These are phyloP conservation scores for Brachyhypopomus gauderio DNA, from an alignment of 2,113 vertebrate species.

Conservation along the genomic window DNA sequence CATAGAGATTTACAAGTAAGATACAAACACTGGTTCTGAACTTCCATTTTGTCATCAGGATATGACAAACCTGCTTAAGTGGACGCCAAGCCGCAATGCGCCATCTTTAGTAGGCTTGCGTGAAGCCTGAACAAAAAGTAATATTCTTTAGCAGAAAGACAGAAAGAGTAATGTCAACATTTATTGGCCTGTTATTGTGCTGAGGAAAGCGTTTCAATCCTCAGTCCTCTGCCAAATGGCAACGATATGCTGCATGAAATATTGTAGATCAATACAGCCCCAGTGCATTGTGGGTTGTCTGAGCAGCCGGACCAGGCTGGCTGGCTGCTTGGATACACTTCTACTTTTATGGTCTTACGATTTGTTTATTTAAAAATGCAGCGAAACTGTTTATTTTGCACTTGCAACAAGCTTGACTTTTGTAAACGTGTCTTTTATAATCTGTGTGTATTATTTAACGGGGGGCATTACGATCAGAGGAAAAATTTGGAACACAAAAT, in stretches of 20 bases:
- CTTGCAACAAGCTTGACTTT: too few relatives aligned
- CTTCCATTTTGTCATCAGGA: too few relatives aligned
- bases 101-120: too few relatives aligned
- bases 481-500: not conserved
- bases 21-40: too few relatives aligned
- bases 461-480: not conserved
- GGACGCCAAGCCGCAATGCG: too few relatives aligned
- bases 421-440: not conserved
- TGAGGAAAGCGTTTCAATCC: not conserved
- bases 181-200: not conserved
- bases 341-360: not conserved
- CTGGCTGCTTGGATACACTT: not conserved
- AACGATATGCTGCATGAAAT: not conserved
- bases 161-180: not conserved
- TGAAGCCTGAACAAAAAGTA: too few relatives aligned
- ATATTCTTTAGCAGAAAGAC: not conserved
- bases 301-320: not conserved
- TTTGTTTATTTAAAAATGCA: not conserved
- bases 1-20: too few relatives aligned
- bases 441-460: not conserved
- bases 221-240: not conserved
- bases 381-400: not conserved
- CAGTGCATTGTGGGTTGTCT: constrained; percentile 2
- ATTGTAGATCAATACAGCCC: constrained; percentile 1
- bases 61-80: too few relatives aligned